Evolutionary conservation across 2,888 invertebrate genomes (phyloP).

Genomic region (Chelonus formosanus): DNA sequence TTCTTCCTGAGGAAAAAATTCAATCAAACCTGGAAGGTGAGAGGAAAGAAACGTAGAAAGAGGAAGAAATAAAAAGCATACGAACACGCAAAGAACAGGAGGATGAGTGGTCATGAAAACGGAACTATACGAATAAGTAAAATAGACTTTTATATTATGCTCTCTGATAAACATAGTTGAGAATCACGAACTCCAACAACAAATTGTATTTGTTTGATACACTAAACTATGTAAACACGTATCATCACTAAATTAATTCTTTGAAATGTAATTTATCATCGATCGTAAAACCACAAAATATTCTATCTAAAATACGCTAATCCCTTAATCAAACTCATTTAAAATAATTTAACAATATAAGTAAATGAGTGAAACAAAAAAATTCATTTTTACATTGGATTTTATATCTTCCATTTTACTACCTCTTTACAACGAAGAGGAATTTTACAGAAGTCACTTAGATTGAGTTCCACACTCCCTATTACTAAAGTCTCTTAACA

Average conservation of each 20-base stretch:
- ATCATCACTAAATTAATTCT: constrained; percentile 17
- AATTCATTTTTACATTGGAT: constrained; percentile 1
- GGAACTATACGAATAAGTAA: constrained; percentile 13
- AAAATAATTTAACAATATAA: not conserved
- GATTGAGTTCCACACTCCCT: not conserved
- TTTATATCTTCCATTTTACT: not conserved
- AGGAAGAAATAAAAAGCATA: constrained; percentile 21
- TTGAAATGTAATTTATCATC: not conserved
- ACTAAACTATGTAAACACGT: constrained; percentile 12
- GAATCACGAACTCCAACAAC: constrained; percentile 7
- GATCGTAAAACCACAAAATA: not conserved
- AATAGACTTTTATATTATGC: constrained; percentile 24
- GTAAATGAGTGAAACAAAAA: not conserved
- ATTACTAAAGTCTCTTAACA: constrained; percentile 1
- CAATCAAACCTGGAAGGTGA: constrained; percentile 57
- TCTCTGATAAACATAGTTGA: constrained; percentile 18
- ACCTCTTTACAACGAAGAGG: not conserved
- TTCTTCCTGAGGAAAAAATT: constrained; percentile 63
- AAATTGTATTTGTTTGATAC: constrained; percentile 14
- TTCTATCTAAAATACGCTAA: not conserved
- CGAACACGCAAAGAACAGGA: constrained; percentile 25
- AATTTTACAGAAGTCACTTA: constrained; percentile 9
- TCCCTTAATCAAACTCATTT: constrained; percentile 2
- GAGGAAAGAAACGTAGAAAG: constrained; percentile 40
- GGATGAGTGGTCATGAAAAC: constrained; percentile 23